Evolutionary conservation across 2,888 invertebrate genomes (phyloP).

Genomic region (Penaeus monodon): DNA sequence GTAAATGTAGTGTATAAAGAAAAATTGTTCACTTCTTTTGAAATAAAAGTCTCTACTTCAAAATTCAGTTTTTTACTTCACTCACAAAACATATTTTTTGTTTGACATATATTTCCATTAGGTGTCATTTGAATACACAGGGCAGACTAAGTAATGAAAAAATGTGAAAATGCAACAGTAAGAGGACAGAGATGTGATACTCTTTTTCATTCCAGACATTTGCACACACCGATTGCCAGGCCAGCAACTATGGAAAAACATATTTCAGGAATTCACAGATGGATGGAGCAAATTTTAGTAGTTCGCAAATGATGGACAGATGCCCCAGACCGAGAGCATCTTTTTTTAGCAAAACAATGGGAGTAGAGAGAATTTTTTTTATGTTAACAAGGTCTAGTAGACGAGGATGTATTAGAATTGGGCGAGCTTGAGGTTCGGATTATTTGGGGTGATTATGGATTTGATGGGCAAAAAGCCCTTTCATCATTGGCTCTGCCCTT

Average conservation of each 20-base stretch:
- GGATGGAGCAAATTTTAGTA: slow-evolving; percentile 81
- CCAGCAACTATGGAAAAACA: slow-evolving; percentile 91
- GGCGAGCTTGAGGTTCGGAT: slow-evolving; percentile 92
- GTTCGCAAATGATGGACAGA: slow-evolving; percentile 92
- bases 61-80: background rate
- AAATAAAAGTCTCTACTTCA: background rate
- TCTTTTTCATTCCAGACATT: slow-evolving; percentile 73
- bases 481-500: slow-evolving; percentile 88
- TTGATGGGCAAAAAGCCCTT: slow-evolving; percentile 81
- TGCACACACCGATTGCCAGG: slow-evolving; percentile 98
- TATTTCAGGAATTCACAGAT: slow-evolving; percentile 95
- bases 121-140: no score
- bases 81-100: background rate
- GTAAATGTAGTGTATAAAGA: no score
- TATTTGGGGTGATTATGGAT: slow-evolving; percentile 87
- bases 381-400: slow-evolving; percentile 85
- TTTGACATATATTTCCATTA: background rate
- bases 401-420: slow-evolving; percentile 80
- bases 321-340: slow-evolving; percentile 97
- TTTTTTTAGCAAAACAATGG: slow-evolving; percentile 90
- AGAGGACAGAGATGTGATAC: no score
- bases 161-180: no score
- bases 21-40: background rate
- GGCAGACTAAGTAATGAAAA: no score
- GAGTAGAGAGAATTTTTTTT: slow-evolving; percentile 85